These are phyloP conservation scores for Crossaster papposus DNA, from an alignment of 53 echinoderm and acorn worm species.

Conservation along the genomic window DNA sequence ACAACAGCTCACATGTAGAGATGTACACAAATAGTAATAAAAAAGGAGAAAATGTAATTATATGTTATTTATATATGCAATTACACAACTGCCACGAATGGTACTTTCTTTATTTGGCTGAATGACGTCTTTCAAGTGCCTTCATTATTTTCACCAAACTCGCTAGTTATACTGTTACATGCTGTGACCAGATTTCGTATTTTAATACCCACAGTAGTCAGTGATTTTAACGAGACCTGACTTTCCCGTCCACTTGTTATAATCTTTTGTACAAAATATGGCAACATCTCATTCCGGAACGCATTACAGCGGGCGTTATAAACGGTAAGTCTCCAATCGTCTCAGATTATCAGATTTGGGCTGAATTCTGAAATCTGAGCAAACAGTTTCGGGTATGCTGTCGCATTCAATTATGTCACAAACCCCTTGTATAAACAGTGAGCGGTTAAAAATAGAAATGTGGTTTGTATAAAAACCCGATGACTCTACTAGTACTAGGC, in stretches of 20 bases:
- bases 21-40: too few relatives aligned
- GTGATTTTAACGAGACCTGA: not conserved
- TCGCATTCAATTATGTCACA: conserved; percentile 33
- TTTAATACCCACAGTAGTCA: not conserved
- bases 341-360: conserved; percentile 16
- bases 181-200: not conserved
- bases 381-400: conserved; percentile 37
- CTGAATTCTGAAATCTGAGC: conserved; percentile 27
- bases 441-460: conserved; percentile 24
- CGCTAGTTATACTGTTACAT: not conserved
- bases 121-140: too few relatives aligned
- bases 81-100: too few relatives aligned
- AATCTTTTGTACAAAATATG: not conserved
- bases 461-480: conserved; percentile 10
- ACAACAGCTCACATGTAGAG: too few relatives aligned
- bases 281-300: conserved; percentile 23
- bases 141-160: not conserved
- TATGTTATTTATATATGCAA: too few relatives aligned
- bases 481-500: not conserved
- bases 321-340: not conserved
- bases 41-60: too few relatives aligned
- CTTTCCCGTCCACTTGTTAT: not conserved
- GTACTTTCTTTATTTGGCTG: too few relatives aligned
- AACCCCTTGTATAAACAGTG: not conserved
- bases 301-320: conserved; percentile 14